These are phyloP conservation scores for Hoplostethus atlanticus DNA, from an alignment of 2,797 vertebrate genomes.

Conservation along the genomic window DNA sequence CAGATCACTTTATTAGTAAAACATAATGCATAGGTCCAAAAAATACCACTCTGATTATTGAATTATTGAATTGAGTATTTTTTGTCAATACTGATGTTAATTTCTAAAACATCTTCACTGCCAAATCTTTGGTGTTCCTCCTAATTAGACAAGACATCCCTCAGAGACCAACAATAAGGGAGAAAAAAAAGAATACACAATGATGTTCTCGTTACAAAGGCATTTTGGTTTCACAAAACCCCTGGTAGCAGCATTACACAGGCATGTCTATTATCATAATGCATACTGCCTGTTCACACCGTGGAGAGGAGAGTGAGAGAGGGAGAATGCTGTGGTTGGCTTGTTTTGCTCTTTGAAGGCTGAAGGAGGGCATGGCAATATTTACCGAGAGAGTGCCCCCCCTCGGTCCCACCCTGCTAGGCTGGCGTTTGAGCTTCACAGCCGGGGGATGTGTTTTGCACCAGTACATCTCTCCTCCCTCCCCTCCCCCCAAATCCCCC, in stretches of 20 bases:
- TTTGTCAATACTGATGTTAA: constrained; percentile 27
- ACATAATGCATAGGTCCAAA: constrained; percentile 4
- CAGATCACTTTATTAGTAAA: background rate
- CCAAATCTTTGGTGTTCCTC: constrained; percentile 28
- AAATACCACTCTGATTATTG: background rate
- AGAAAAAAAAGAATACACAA: constrained; percentile 35
- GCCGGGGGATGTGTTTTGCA: constrained; percentile 73
- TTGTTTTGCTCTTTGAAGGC: constrained; percentile 78
- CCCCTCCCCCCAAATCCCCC: constrained; percentile 8
- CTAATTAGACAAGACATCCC: constrained; percentile 56
- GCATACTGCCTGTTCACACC: constrained; percentile 53
- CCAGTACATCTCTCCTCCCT: constrained; percentile 57
- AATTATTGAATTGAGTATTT: background rate
- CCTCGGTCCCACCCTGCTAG: constrained; percentile 60
- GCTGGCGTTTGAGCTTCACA: constrained; percentile 70
- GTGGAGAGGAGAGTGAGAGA: constrained; percentile 44
- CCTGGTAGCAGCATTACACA: constrained; percentile 51
- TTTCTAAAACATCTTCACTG: constrained; percentile 20
- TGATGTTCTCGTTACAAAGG: constrained; percentile 50
- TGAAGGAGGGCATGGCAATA: constrained; percentile 78
- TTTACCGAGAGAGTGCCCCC: constrained; percentile 70
- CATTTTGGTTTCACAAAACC: constrained; percentile 52
- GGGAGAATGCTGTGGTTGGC: constrained; percentile 69
- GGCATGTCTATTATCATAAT: constrained; percentile 64
- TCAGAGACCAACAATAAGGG: constrained; percentile 34